Evolutionary conservation across 2,113 vertebrate genomes (phyloP).

Genomic region (Chinchilla lanigera): DNA sequence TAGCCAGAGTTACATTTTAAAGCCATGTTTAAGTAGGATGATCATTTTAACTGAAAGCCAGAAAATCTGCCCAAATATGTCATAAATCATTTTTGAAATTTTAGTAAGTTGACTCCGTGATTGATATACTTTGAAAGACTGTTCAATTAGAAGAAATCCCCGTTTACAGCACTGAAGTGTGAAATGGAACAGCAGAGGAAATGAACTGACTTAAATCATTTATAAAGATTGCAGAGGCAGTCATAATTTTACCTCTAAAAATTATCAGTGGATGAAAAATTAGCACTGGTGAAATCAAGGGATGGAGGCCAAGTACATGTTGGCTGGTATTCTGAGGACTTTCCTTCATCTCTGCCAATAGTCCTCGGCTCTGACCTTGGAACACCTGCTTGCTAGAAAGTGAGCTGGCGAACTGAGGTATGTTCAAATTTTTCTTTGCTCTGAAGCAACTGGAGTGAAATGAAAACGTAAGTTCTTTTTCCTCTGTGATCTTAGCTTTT

Average conservation of each 20-base stretch:
- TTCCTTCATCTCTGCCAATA: constrained; percentile 16
- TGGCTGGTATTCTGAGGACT: not conserved
- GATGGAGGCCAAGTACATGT: not conserved
- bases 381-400: constrained; percentile 47
- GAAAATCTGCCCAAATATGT: constrained; percentile 75
- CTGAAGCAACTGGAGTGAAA: not conserved
- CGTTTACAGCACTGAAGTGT: not conserved
- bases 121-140: constrained; percentile 70
- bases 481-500: not conserved
- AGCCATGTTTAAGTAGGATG: constrained; percentile 38
- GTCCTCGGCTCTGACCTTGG: constrained; percentile 18
- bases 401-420: constrained; percentile 10
- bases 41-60: constrained; percentile 70
- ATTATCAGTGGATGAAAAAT: constrained; percentile 63
- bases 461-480: constrained; percentile 25
- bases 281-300: constrained; percentile 39
- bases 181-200: constrained; percentile 61
- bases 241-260: constrained; percentile 63
- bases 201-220: constrained; percentile 32
- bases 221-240: constrained; percentile 56
- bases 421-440: constrained; percentile 7
- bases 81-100: constrained; percentile 61
- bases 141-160: constrained; percentile 46
- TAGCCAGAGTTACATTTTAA: constrained; percentile 52
- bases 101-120: constrained; percentile 30